These are phyloP conservation scores for Fragum sueziense DNA, from an alignment of 2,888 invertebrate genomes.

Conservation along the genomic window DNA sequence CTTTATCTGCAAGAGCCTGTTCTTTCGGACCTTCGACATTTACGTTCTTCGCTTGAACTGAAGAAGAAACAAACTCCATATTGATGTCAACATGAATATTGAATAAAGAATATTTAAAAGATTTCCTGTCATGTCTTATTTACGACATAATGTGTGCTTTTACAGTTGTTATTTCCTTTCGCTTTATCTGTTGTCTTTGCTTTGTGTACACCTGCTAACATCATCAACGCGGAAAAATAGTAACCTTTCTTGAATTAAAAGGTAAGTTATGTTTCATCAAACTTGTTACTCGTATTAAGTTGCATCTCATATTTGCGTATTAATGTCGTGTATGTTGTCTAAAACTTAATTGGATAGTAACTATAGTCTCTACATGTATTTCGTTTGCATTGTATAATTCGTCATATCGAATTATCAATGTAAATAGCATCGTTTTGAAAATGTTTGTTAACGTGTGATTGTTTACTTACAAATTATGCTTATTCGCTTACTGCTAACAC, in stretches of 20 bases:
- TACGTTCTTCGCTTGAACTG: not conserved
- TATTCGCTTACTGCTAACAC: not conserved
- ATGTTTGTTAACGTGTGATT: not conserved
- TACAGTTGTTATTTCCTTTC: too few species aligned
- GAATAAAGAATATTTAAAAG: too few species aligned
- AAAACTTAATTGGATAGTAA: not conserved
- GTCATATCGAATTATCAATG: not conserved
- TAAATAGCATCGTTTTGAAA: not conserved
- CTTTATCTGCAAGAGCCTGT: not conserved
- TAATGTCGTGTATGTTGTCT: not conserved
- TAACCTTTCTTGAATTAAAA: not conserved
- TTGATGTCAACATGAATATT: too few species aligned
- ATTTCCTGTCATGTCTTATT: too few species aligned
- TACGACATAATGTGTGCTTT: too few species aligned
- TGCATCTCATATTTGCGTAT: not conserved
- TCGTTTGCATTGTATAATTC: not conserved
- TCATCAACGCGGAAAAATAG: too few species aligned
- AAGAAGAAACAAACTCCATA: too few species aligned
- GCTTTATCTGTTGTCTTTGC: constrained; percentile 8
- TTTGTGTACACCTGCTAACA: too few species aligned
- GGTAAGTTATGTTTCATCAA: constrained; percentile 9
- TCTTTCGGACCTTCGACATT: not conserved
- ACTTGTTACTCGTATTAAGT: constrained; percentile 1
- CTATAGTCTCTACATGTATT: not conserved
- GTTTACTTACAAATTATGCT: not conserved